Evolutionary conservation across 2,113 vertebrate species (phyloP).

Genomic region (Poeciliopsis retropinna): DNA sequence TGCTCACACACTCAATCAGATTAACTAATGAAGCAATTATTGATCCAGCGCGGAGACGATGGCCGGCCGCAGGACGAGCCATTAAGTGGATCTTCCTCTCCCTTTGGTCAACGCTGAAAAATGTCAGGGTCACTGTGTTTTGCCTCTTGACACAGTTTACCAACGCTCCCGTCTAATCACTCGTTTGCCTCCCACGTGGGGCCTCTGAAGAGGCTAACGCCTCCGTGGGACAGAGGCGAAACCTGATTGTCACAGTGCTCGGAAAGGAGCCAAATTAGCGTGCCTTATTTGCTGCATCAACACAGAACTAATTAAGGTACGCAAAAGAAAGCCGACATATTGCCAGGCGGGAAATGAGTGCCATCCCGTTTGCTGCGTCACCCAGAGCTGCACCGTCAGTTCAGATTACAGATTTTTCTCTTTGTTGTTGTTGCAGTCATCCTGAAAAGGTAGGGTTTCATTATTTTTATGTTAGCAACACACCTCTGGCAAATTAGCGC

Average conservation of each 20-base stretch:
- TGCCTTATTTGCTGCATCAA: conserved; percentile 27
- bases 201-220: conserved; percentile 23
- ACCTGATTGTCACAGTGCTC: conserved; percentile 48
- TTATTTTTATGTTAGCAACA: conserved; percentile 42
- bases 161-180: conserved; percentile 61
- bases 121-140: conserved; percentile 72
- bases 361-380: conserved; percentile 16
- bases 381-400: background rate
- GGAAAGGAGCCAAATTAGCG: conserved; percentile 43
- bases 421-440: background rate
- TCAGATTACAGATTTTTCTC: conserved; percentile 5
- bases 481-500: conserved; percentile 42
- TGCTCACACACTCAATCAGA: conserved; percentile 74
- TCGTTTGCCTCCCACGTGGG: conserved; percentile 40
- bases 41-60: conserved; percentile 59
- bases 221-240: conserved; percentile 19
- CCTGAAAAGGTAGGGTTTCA: conserved; percentile 29
- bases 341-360: conserved; percentile 19
- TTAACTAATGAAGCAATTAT: conserved; percentile 83
- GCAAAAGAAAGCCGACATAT: conserved; percentile 32
- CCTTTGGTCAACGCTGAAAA: conserved; percentile 57
- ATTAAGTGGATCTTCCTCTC: conserved; percentile 74
- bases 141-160: conserved; percentile 60
- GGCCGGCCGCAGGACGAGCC: conserved; percentile 60
- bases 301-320: conserved; percentile 11